Base-by-base conservation (phyloP, 1,140 invertebrate genomes). In the Laodelphax striatellus region DNA sequence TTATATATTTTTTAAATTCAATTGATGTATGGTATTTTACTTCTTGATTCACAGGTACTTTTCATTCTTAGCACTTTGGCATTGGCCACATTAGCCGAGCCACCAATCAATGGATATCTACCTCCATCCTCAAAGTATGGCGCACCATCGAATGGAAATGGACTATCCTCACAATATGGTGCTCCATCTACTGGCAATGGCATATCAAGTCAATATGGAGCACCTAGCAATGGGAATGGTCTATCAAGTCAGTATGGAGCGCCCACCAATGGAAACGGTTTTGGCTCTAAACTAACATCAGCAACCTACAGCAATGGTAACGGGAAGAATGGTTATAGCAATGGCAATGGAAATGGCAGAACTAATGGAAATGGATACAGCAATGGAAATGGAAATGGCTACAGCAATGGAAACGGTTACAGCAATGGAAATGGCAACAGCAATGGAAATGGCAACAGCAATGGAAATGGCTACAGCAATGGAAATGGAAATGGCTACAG, bases 111-210 rank as follows among this genome's bases (percentile, higher is more conserved):
- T 50, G 46, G 46, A 14, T 60, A 60, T 21, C 43, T 62, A 19
- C 58, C 61, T 42, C 57, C 22, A 5, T 17, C 22, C 17, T 50
- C 38, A 44, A 16, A 44, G 24, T 31, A n/a, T 21, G 19, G 57
- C 31, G 56, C 57, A 22, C 55, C 55, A 10, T 44, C 22, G 8
- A 34, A 31, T 43, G 41, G 41, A n/a, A 60, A 60, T n/a, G 57
- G 55, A 3, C 57, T 57, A 13, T 62, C 61, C 6, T 53, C 56
- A n/a, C 28, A 50, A 13, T 64, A 62, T n/a, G 61, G 58, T 11
- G 57, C 61, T 38, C 62, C 62, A n/a, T 5, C 16, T 17, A 50
- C 5, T 22, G 46, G 46, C 16, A 50, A 50, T 22, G 46, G 46
- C 16, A 2, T 50, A 17, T 50, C 46, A 17, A 19, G 16, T 10